A percentile compares a stretch with the other conserved stretches of the same genome.
Conservation (phyloP, 1,140 invertebrate species). For the Macrotrachela quadricornifera region DNA sequence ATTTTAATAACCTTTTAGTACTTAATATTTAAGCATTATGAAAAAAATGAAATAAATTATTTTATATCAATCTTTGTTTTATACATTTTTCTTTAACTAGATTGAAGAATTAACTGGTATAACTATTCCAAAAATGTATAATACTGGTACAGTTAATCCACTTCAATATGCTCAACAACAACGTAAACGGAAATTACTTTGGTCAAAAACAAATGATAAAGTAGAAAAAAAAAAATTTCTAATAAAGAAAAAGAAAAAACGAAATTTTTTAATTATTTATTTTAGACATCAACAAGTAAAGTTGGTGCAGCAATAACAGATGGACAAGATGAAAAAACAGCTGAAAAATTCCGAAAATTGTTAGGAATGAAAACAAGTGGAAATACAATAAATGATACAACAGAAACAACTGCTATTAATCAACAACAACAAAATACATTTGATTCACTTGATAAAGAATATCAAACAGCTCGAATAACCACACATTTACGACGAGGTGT, state of each 20-base stretch:
- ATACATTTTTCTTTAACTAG: too few relatives aligned
- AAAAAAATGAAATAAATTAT: too few relatives aligned
- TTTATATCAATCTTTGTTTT: too few relatives aligned
- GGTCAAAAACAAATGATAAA: constrained; percentile 41
- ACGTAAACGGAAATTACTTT: constrained; percentile 66
- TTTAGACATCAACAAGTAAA: constrained; percentile 13
- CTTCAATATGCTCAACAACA: constrained; percentile 64
- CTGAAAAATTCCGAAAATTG: constrained; percentile 75
- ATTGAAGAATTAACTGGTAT: constrained; percentile 26
- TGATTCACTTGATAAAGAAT: constrained; percentile 69
- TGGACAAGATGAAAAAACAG: constrained; percentile 66
- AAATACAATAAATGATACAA: constrained; percentile 1
- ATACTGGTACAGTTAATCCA: constrained; percentile 52
- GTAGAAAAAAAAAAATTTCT: constrained; percentile 20
- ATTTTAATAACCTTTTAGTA: too few relatives aligned
- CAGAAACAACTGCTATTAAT: constrained; percentile 3
- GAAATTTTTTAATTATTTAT: not conserved
- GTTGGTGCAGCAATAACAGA: constrained; percentile 46
- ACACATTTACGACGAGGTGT: constrained; percentile 70
- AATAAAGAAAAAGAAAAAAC: not conserved
- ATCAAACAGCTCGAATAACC: constrained; percentile 69
- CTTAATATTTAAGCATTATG: too few relatives aligned
- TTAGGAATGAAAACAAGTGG: constrained; percentile 65
- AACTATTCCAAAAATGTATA: constrained; percentile 46
- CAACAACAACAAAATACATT: constrained; percentile 41